Percentiles rank a stretch among this genome's conserved stretches.
phyloP scores from a whole-genome alignment of 1,140 invertebrate species.

The Drosophila kepulauana region DNA sequence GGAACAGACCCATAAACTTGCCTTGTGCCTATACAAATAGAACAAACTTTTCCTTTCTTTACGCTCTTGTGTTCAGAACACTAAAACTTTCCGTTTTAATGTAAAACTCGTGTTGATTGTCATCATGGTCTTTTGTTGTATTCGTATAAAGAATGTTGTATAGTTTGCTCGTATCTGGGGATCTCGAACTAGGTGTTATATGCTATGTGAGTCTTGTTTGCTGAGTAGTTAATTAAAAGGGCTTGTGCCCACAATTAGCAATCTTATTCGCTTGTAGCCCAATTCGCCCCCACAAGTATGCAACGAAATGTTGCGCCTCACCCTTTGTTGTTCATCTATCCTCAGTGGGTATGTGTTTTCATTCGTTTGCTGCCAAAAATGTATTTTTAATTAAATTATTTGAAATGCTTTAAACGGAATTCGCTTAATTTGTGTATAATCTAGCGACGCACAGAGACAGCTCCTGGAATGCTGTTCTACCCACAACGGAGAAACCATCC shows the following conservation, averaged over 20 bases:
- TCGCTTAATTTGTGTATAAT: conserved; percentile 46
- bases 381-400: conserved; percentile 79
- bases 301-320: conserved; percentile 24
- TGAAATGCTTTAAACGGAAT: conserved; percentile 68
- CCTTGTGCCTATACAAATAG: conserved; percentile 74
- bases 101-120: conserved; percentile 75
- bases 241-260: conserved; percentile 46
- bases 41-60: conserved; percentile 60
- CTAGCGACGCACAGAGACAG: neutral
- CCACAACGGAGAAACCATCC: conserved; percentile 9
- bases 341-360: neutral
- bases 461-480: conserved; percentile 3
- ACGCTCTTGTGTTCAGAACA: conserved; percentile 32
- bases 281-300: conserved; percentile 51
- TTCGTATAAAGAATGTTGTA: conserved; percentile 7
- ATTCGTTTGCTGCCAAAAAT: conserved; percentile 39
- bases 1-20: conserved; percentile 48
- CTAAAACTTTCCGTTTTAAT: conserved; percentile 76
- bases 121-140: conserved; percentile 51
- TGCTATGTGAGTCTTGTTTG: conserved; percentile 26
- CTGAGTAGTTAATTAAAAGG: conserved; percentile 71
- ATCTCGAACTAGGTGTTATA: conserved; percentile 41
- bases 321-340: neutral
- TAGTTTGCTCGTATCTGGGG: conserved; percentile 21
- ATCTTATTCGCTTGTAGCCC: conserved; percentile 10